Base-by-base conservation (phyloP, 1,140 invertebrate genomes). In the Anthonomus grandis region DNA sequence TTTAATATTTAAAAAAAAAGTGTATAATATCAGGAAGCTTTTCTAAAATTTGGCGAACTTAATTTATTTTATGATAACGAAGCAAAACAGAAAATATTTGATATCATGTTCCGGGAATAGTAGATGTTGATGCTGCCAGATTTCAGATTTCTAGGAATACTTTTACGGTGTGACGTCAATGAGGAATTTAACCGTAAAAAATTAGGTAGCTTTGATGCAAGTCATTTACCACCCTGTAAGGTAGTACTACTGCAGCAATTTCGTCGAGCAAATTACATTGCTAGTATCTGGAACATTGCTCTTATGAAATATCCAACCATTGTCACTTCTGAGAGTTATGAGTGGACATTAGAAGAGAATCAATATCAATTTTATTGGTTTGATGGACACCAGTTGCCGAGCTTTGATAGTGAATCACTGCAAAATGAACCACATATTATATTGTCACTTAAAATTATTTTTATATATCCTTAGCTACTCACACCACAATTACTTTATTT, bases 201-300 rank as follows among this genome's bases (percentile, higher is more conserved):
- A 63, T 31, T 59, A 13, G 50, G 39, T 60, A 73, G 66, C 42
- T 72, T 68, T 38, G 65, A 72, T 61, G 52, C 66, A 19, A 59
- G 51, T 17, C 59, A 25, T 27, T 54, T 68, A 59, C 63, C 61
- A 64, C 66, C 64, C 3, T 69, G 64, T 46, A 58, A 66, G 67
- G 59, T 21, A 21, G 68, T 70, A 41, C 59, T 72, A 37, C 24
- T 51, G 4, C 67, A 70, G 45, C 70, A 71, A n/a, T 65, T 70
- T 54, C 19, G 24, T 10, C 63, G 66, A 62, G 60, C 45, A 22
- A 64, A 65, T 21, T 68, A 66, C 50, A 61, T 71, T 13, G 18
- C 58, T 38, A 60, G 34, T 10, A 53, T 70, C 23, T 69, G 69
- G 66, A 64, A 62, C n/a, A n/a, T n/a, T n/a, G n/a, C n/a, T n/a